Evolutionary conservation across 2,797 vertebrate species (phyloP).

Genomic region (Hippocampus kuda): DNA sequence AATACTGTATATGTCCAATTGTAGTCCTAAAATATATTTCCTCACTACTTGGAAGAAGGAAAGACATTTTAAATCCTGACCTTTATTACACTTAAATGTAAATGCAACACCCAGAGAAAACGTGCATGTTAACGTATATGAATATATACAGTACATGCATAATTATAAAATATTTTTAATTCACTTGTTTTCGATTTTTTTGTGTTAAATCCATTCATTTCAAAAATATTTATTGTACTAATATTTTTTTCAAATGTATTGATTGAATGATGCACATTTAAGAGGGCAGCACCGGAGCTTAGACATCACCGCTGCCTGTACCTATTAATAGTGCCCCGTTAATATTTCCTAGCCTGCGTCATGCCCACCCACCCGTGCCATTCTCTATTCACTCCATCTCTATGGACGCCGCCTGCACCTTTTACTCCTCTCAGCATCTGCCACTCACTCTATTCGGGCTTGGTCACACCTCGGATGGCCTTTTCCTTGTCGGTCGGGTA

Average conservation of each 20-base stretch:
- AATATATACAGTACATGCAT: neutral
- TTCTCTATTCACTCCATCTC: conserved; percentile 35
- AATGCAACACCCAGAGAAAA: neutral
- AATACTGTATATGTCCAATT: neutral
- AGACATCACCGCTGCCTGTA: neutral
- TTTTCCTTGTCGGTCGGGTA: neutral
- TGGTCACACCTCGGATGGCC: neutral
- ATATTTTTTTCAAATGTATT: neutral
- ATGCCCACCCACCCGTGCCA: conserved; percentile 28
- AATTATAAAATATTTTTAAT: neutral
- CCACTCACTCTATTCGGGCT: neutral
- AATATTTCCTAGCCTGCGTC: conserved; percentile 46
- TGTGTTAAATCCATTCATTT: neutral
- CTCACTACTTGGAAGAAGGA: neutral
- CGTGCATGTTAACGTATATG: neutral
- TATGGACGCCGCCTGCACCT: conserved; percentile 7
- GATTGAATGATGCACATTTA: neutral
- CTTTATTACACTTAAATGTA: neutral
- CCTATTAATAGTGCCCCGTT: conserved; percentile 30
- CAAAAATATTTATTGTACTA: neutral
- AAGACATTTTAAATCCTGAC: neutral
- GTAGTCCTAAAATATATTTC: neutral
- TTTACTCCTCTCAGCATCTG: conserved; percentile 13
- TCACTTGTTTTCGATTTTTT: neutral
- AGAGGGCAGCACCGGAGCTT: conserved; percentile 1